Conservation (phyloP, 2,113 vertebrate species). For the Rhabdomys dilectus region DNA sequence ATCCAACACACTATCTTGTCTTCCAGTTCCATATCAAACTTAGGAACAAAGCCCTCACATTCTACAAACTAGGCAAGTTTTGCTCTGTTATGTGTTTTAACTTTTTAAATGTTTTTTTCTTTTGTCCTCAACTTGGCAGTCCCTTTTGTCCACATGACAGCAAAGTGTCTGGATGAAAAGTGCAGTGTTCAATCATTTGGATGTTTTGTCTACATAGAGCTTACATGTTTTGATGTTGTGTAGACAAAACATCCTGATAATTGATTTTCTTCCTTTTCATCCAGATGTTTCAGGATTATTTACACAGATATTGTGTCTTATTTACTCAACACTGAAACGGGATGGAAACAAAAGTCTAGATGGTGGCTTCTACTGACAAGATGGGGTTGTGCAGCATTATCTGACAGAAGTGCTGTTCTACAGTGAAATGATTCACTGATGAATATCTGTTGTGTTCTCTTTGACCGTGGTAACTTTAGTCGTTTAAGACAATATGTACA, state of each 20-base stretch:
- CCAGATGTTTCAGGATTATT: conserved; percentile 79
- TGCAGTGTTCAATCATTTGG: conserved; percentile 71
- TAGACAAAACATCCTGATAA: conserved; percentile 81
- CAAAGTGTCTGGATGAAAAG: conserved; percentile 62
- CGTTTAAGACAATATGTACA: not conserved
- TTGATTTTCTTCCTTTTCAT: conserved; percentile 57
- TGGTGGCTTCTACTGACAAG: conserved; percentile 41
- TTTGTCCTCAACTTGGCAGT: conserved; percentile 59
- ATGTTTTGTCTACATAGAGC: conserved; percentile 76
- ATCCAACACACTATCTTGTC: not conserved
- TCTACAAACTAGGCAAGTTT: not conserved
- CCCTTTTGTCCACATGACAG: conserved; percentile 59
- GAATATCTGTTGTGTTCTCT: not conserved
- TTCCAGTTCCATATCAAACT: not conserved
- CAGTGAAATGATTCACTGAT: not conserved
- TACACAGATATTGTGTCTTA: conserved; percentile 52
- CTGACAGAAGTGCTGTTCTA: not conserved
- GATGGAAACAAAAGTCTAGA: conserved; percentile 27
- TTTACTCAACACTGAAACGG: conserved; percentile 35
- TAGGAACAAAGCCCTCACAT: not conserved
- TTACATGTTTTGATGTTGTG: conserved; percentile 70
- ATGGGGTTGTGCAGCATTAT: not conserved
- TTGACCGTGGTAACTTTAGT: not conserved
- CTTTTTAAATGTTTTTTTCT: conserved; percentile 23
- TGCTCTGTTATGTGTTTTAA: not conserved